Evolutionary conservation across 2,113 vertebrate species (phyloP), one percentile per base, ranked within the genome.

Genomic region (Tricholaema leucomelas): DNA sequence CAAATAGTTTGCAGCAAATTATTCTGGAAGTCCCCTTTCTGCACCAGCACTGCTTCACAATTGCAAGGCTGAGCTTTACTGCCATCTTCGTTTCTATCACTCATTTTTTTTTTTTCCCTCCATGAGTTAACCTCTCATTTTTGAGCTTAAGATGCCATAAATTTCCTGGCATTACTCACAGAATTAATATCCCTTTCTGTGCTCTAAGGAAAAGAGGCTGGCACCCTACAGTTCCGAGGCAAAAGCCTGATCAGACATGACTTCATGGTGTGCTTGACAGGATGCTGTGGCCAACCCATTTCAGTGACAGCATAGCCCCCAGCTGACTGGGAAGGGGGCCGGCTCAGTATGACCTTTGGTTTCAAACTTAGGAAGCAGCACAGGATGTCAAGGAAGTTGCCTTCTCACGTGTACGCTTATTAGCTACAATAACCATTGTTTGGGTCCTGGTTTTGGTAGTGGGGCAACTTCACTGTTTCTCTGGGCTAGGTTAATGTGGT

Each of bases 371-470:
- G n/a, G 40, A 73, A 40, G 15, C 25, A 73, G 21, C n/a, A 20
- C 0, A 0, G 44, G 16, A 12, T 83, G 27, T 14, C 13, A 38
- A 42, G 52, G 33, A 13, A 40, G 52, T 75, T 72, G 30, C 40
- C 78, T 60, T 44, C 18, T 61, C 30, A 6, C 8, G 1, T 38
- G 23, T 2, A 4, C 2, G 1, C 44, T 77, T 8, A 1, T 21
- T 16, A 65, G 24, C 58, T 81, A 4, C 38, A 31, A 35, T 12
- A 52, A 36, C 10, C 12, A 4, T 71, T 83, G 55, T 27, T 15
- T 78, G 50, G 19, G 13, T 5, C 1, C 7, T 0, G 0, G 18
- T 33, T 55, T 70, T 56, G 11, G 20, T 48, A 38, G 38, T 0
- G 2, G 7, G 3, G 5, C 21, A 56, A 10, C 19, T 6, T 61